These are phyloP conservation scores for Tachina grossa DNA, from an alignment of 2,888 invertebrate species.

Conservation along the genomic window DNA sequence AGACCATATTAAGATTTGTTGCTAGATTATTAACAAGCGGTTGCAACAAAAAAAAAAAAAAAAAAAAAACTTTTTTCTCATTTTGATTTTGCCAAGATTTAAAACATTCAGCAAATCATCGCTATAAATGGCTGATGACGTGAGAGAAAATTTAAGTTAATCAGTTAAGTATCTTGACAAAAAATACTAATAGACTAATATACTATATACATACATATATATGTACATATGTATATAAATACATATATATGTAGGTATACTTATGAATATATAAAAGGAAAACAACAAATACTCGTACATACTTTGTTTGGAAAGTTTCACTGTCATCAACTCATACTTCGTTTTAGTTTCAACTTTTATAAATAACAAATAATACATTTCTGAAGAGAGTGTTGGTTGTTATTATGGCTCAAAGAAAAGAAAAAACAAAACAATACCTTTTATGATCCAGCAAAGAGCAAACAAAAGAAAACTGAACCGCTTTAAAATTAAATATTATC, in stretches of 20 bases:
- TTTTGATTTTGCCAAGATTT: neutral
- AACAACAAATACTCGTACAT: neutral
- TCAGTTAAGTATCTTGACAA: neutral
- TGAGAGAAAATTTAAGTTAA: neutral
- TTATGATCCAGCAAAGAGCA: conserved; percentile 8
- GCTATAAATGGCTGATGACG: conserved; percentile 15
- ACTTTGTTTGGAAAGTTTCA: conserved; percentile 5
- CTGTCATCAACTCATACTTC: neutral
- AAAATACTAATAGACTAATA: too few relatives aligned
- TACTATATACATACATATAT: too few relatives aligned
- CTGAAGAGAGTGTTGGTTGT: neutral
- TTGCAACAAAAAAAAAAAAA: too few relatives aligned
- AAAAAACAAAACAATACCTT: neutral
- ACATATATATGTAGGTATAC: too few relatives aligned
- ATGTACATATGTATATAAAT: too few relatives aligned
- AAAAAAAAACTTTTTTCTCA: neutral
- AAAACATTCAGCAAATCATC: neutral
- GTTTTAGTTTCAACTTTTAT: neutral
- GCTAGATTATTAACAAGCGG: too few relatives aligned
- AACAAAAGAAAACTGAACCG: neutral
- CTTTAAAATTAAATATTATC: neutral
- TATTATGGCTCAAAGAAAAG: neutral
- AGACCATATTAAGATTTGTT: too few relatives aligned
- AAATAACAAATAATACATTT: neutral
- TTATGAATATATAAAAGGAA: neutral